These are phyloP conservation scores for Drosophila neonasuta DNA, from an alignment of 2,888 invertebrate genomes.

Conservation along the genomic window DNA sequence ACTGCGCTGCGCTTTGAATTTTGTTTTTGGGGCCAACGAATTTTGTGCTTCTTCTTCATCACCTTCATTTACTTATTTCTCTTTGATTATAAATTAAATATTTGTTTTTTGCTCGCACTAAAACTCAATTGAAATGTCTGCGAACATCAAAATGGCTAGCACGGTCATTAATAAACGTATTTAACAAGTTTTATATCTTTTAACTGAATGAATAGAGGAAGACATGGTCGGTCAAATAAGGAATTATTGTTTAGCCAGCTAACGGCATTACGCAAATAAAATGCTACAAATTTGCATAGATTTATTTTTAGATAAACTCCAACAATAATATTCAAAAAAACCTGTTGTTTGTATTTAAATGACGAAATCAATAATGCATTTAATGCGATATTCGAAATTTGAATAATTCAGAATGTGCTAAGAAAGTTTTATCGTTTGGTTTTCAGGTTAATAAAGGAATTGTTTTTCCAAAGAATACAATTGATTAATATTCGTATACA, in stretches of 20 bases:
- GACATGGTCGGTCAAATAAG: neutral
- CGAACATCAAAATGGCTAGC: conserved; percentile 2
- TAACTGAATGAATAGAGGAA: neutral
- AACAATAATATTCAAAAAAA: conserved; percentile 1
- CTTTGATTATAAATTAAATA: conserved; percentile 34
- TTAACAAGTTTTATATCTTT: conserved; percentile 2
- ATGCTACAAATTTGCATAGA: conserved; percentile 9
- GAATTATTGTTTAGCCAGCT: conserved; percentile 5
- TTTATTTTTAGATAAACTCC: neutral
- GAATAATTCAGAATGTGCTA: neutral
- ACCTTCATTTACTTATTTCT: conserved; percentile 13
- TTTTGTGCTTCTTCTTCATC: conserved; percentile 22
- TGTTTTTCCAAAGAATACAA: neutral
- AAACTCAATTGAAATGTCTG: conserved; percentile 18
- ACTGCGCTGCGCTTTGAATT: conserved; percentile 35
- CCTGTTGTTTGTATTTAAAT: neutral
- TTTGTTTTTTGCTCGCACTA: conserved; percentile 10
- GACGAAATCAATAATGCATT: neutral
- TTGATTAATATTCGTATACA: neutral
- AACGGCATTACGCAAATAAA: conserved; percentile 8
- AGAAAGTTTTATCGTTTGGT: conserved; percentile 4
- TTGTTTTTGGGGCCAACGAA: conserved; percentile 34
- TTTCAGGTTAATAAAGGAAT: neutral
- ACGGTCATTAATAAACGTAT: neutral
- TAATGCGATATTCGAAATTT: neutral